Conservation (phyloP, 2,888 invertebrate genomes). For the Malthinus flaveolus region DNA sequence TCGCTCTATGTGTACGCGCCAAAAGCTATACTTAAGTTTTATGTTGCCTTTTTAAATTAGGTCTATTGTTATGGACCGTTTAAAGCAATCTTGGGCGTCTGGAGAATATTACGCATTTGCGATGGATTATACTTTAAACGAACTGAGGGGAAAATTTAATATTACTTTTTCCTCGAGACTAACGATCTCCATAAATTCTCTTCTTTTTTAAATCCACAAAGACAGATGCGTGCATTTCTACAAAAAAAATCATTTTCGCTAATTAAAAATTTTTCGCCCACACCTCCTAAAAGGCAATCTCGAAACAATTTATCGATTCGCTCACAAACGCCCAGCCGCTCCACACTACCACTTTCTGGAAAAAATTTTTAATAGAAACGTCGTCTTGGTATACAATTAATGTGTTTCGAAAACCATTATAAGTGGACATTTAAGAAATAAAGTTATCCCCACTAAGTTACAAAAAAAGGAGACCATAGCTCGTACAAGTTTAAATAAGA, state of each 20-base stretch:
- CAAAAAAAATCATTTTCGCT: not conserved
- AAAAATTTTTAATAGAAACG: no score
- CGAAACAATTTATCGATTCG: no score
- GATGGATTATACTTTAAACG: conserved; percentile 46
- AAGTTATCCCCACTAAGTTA: conserved; percentile 5
- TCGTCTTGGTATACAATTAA: not conserved
- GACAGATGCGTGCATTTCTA: conserved; percentile 8
- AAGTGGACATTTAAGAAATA: not conserved
- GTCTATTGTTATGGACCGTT: conserved; percentile 54
- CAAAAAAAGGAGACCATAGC: not conserved
- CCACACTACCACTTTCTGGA: no score
- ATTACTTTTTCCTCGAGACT: conserved; percentile 30
- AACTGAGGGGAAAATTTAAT: conserved; percentile 44
- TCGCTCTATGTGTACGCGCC: conserved; percentile 41
- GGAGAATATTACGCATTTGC: conserved; percentile 49
- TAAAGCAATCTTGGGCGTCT: conserved; percentile 51
- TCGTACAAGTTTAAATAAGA: conserved; percentile 15
- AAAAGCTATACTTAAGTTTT: conserved; percentile 51
- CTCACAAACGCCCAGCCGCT: no score
- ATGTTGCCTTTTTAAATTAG: conserved; percentile 54
- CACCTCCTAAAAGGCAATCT: no score
- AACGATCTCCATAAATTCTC: conserved; percentile 25
- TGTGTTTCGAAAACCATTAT: not conserved
- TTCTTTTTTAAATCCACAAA: conserved; percentile 16
- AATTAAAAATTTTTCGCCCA: no score